These are phyloP conservation scores for Chondrilla cf. caribensis DNA, from an alignment of 37 sponge, comb jelly and placozoan genomes.

Conservation along the genomic window DNA sequence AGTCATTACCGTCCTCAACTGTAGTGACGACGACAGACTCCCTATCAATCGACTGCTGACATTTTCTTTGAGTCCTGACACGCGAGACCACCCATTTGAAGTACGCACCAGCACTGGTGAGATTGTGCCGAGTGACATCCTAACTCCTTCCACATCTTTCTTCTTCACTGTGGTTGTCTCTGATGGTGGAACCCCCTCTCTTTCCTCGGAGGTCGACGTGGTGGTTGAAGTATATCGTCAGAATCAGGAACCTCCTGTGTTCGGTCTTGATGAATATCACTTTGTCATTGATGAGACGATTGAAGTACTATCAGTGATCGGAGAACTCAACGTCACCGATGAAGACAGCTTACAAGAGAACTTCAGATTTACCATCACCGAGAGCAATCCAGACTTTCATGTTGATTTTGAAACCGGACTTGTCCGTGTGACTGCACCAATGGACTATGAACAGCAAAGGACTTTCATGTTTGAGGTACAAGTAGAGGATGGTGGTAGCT, in stretches of 20 bases:
- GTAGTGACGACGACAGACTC: neutral
- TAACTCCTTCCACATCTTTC: conserved; percentile 26
- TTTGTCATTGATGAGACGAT: conserved; percentile 48
- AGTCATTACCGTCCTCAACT: neutral
- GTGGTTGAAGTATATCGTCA: conserved; percentile 32
- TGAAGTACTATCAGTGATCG: conserved; percentile 25
- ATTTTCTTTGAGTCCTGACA: neutral
- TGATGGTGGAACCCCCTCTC: conserved; percentile 22
- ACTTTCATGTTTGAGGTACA: conserved; percentile 27
- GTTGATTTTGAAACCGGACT: conserved; percentile 48
- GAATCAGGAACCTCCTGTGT: conserved; percentile 26
- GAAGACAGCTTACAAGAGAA: conserved; percentile 31
- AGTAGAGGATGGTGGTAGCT: conserved; percentile 61
- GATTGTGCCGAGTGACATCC: neutral
- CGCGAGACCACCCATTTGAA: neutral
- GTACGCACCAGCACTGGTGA: neutral
- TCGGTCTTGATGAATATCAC: neutral
- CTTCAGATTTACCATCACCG: conserved; percentile 26
- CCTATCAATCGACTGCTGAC: neutral
- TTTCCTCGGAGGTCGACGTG: conserved; percentile 9
- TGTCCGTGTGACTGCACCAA: conserved; percentile 35
- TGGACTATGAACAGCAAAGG: conserved; percentile 47
- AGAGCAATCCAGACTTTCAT: conserved; percentile 33
- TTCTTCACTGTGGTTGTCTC: conserved; percentile 37
- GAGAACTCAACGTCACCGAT: conserved; percentile 40